Evolutionary conservation across 2,888 invertebrate species (phyloP), one percentile per base, ranked within the genome.

Genomic region (Drosophila meridiana): DNA sequence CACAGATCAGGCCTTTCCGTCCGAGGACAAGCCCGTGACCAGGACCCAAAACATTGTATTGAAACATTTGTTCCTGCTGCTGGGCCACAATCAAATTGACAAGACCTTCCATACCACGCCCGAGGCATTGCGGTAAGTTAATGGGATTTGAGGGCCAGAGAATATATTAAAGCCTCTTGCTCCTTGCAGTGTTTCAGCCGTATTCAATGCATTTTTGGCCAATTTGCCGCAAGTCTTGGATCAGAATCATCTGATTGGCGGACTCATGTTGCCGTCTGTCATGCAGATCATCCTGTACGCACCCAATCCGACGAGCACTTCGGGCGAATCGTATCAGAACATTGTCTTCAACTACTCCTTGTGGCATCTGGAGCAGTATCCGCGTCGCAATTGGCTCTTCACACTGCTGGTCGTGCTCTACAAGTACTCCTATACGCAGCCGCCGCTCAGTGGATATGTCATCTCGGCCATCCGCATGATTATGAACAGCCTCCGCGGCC

Each of bases 131-230:
- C 95, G 98, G 97, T 97, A 92, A 80, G 75, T 69, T 13, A 1
- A 9, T 34, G 13, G 2, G 6, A 14, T 8, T 11, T 4, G 4
- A 2, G 0, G 0, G 3, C n/a, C 48, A 28, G 11, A 5, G 4
- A 6, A 28, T 3, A 20, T 13, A n/a, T n/a, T 4, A 2, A 9
- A 13, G 26, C 11, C 38, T 0, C 5, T 38, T 6, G 5, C 0
- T 34, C 2, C 13, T 11, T 59, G 9, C 53, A 97, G 99, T 87
- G 95, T 96, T 69, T 98, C 99, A 0, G 97, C 99, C 0, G 98
- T 98, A 2, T 99, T 99, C 94, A 99, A 98, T 93, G 98, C 98
- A 1, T 99, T 99, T 92, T 94, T 99, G 92, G 96, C 98, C 38
- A 98, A 98, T 91, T 93, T 99, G 73, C 98, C 99, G 0, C 98